Evolutionary conservation across 2,888 invertebrate species (phyloP).

Genomic region (Odontothrips loti): DNA sequence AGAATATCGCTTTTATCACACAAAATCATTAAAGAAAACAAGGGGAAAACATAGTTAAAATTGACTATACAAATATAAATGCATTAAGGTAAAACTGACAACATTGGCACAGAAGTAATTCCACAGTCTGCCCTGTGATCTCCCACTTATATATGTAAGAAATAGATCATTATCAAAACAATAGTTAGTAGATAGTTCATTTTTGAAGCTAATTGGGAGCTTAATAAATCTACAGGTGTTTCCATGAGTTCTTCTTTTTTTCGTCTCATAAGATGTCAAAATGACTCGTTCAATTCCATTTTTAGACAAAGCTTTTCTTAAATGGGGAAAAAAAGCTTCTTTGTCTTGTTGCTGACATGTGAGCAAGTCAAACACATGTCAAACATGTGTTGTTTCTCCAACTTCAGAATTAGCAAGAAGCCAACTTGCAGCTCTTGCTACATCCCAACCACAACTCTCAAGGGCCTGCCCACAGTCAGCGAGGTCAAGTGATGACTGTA

Average conservation of each 20-base stretch:
- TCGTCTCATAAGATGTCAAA: not conserved
- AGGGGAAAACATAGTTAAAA: not conserved
- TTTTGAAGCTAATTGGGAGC: no score
- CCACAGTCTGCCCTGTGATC: not conserved
- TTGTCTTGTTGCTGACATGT: no score
- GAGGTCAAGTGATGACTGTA: slow-evolving; percentile 41
- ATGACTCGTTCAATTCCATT: not conserved
- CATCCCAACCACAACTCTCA: slow-evolving; percentile 60
- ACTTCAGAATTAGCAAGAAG: slow-evolving; percentile 46
- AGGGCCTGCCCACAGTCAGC: slow-evolving; percentile 48
- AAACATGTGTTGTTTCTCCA: slow-evolving; percentile 19
- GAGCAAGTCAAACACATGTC: not conserved
- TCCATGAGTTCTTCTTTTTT: not conserved
- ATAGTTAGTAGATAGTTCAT: not conserved
- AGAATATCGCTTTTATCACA: slow-evolving; percentile 24
- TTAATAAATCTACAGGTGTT: not conserved
- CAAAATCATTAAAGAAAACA: not conserved
- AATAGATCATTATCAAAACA: not conserved
- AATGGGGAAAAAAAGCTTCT: no score
- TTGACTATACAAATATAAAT: slow-evolving; percentile 20
- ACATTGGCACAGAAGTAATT: not conserved
- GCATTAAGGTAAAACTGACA: not conserved
- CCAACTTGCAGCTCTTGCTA: slow-evolving; percentile 61
- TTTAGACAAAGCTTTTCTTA: not conserved
- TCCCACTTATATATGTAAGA: not conserved